phyloP scores from a whole-genome alignment of 2,113 vertebrate genomes.

The Centropus unirufus region DNA sequence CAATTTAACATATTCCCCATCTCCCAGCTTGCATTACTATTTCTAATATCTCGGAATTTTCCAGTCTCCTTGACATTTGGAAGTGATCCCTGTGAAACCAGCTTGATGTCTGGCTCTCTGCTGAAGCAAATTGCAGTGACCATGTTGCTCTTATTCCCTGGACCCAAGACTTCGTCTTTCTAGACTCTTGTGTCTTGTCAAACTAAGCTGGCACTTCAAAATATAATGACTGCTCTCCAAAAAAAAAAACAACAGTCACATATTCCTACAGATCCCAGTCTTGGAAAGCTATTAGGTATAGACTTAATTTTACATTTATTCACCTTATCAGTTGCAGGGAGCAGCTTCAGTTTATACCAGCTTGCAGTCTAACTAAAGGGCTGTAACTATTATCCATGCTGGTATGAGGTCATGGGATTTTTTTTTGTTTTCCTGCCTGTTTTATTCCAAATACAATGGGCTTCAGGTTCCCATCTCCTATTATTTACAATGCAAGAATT shows the following conservation, averaged over 20 bases:
- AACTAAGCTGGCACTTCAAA: background rate
- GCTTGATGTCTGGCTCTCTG: background rate
- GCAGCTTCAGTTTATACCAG: background rate
- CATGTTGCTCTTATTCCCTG: background rate
- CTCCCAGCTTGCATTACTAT: background rate
- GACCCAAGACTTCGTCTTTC: background rate
- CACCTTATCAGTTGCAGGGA: background rate
- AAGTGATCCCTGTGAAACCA: background rate
- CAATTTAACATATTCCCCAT: background rate
- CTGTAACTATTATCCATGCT: background rate
- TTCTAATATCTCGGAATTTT: background rate
- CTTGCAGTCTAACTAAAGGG: background rate
- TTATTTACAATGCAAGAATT: slow-evolving; percentile 56
- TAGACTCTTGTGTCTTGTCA: slow-evolving; percentile 6
- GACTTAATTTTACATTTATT: background rate
- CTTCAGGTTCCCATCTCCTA: slow-evolving; percentile 42
- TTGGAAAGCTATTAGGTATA: background rate
- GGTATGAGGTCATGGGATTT: slow-evolving; percentile 17
- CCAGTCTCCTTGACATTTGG: slow-evolving; percentile 24
- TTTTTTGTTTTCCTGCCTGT: background rate
- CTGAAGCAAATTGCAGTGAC: slow-evolving; percentile 1
- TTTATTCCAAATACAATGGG: slow-evolving; percentile 39
- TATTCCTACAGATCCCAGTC: background rate
- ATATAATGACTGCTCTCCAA: background rate
- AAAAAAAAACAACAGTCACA: background rate